Evolutionary conservation across 2,888 invertebrate species (phyloP), one percentile per base, ranked within the genome.

Genomic region (Pomacea canaliculata): DNA sequence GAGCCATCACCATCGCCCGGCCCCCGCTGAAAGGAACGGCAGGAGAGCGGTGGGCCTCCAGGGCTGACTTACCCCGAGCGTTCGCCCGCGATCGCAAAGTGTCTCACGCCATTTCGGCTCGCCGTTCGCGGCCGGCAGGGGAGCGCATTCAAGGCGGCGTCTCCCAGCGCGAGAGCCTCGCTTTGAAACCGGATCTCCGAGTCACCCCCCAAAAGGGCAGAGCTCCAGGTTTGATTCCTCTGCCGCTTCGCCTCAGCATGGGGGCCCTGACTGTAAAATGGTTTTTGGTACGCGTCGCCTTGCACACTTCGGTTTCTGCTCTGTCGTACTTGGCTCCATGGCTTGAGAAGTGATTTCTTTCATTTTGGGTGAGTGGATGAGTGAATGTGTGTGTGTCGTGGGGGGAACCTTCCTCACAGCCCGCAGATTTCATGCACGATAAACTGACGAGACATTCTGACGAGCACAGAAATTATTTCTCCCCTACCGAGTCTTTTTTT

Each of bases 121-220:
- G 65, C 51, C 49, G 74, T 74, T 62, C 62, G 12, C 19, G 48
- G 27, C 68, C 77, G 66, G 59, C 70, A 71, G 79, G 79, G 74
- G 77, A 23, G 70, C 71, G 49, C 74, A 69, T 73, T 73, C 51
- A 51, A 37, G 18, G 49, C 56, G 23, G 73, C 65, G 48, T 46
- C 73, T 71, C 77, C 73, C 27, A 67, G 51, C 1, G 77, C 23
- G 77, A 73, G 70, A 70, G 70, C 65, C 59, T 19, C 67, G 48
- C 73, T 77, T 73, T 77, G 73, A 77, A 73, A 73, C 70, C 19
- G 9, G 72, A 73, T 51, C 70, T n/a, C 46, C 48, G 48, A 62
- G 66, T 56, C 1, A 16, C 16, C 16, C 16, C 16, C 51, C 51
- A 56, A 56, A 56, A 56, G 51, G 51, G 46, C 56, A 66, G 66